Evolutionary conservation across 2,113 vertebrate species (phyloP), one percentile per base, ranked within the genome.

Genomic region (Onychostruthus taczanowskii): DNA sequence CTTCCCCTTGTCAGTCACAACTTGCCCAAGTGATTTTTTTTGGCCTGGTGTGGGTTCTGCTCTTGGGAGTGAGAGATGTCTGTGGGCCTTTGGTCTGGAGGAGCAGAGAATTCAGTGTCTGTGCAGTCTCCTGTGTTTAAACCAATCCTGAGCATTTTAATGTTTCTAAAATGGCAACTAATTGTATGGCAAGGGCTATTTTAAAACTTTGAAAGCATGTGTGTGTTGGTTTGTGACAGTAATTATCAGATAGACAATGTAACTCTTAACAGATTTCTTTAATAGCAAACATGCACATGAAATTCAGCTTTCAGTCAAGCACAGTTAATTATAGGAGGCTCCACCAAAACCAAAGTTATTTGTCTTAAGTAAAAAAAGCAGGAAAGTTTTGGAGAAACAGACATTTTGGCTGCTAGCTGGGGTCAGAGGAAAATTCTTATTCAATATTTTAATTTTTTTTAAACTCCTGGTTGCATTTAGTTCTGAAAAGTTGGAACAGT

Each of bases 321-420:
- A 49, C 47, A 79, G 59, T 37, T 84, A 90, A 92, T 96, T 92
- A 91, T 27, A 62, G 52, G 59, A 89, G 94, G 44, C 91, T 94
- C 76, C 91, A 84, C 44, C 67, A 74, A 92, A 94, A 47, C 89
- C 86, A 70, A n/a, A 93, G 58, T 85, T 88, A 89, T 81, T 86
- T 10, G 2, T 63, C 3, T n/a, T n/a, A 72, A 88, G 37, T 77
- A 80, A 44, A 62, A 86, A 94, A 93, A 83, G 69, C 58, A 89
- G 41, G 75, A 37, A 90, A 23, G 64, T n/a, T 77, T 55, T 74
- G 72, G 76, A 84, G 91, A 56, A 90, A 55, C 56, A 81, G 95
- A 85, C 63, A 43, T 73, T 68, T 74, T 91, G 91, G 52, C 74
- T 91, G 67, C 78, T 86, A 24, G 33, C 35, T 11, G 30, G 87